Evolutionary conservation across 1,140 invertebrate genomes (phyloP), one percentile per base, ranked within the genome.

Genomic region (Heliconius hewitsoni): DNA sequence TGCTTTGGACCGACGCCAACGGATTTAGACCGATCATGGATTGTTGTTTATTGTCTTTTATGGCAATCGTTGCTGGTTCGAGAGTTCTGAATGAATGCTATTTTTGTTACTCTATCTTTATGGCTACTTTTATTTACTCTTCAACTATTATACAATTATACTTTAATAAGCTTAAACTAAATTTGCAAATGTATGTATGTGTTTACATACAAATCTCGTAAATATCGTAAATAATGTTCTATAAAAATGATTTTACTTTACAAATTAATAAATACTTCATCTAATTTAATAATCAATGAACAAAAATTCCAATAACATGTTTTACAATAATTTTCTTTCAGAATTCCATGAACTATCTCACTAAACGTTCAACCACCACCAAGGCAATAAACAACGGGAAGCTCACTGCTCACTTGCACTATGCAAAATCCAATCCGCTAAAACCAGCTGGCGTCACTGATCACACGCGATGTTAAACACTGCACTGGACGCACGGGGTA

Each of bases 1-100:
- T 85, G 81, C 83, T 79, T 87, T 94, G 92, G 92, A 92, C 71
- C 82, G 57, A 77, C 83, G 91, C 92, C 93, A 94, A 89, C 89
- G 84, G 90, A 92, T 92, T 92, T 90, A 91, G 76, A 85, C 87
- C 85, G 89, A 89, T 84, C 87, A 80, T 87, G 88, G 89, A 90
- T 90, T 90, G 84, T 89, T 88, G 90, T 89, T 91, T 91, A 91
- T 92, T 91, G 89, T 91, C 90, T 92, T 93, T 92, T 94, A 93
- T 93, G 93, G 93, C 90, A 87, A 86, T 92, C 88, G 89, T 86
- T 87, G 86, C 87, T 90, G 86, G 89, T 83, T 86, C 84, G 85
- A 86, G 84, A 79, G 76, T 80, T 82, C 81, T 82, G 77, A 84
- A 82, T 81, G 81, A 83, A 74, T 73, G 9, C 71, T 76, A 70